Conservation (phyloP, 2,113 vertebrate genomes). For the Chloropsis cyanopogon region DNA sequence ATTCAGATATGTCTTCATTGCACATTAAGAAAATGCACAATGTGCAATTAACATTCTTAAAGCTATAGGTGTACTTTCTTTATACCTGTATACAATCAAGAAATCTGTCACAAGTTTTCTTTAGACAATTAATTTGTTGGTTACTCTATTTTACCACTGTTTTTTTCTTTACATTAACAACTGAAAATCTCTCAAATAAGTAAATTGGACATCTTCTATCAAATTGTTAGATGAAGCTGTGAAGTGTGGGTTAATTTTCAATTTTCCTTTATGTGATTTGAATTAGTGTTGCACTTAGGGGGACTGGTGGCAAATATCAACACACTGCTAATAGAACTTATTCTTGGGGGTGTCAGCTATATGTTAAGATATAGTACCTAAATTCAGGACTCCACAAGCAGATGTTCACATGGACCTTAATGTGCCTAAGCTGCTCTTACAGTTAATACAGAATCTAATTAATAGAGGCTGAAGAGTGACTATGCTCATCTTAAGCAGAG, state of each 20-base stretch:
- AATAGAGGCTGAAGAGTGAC: background rate
- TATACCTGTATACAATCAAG: background rate
- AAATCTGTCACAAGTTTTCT: background rate
- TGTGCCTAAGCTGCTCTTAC: background rate
- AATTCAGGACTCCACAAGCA: background rate
- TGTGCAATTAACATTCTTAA: background rate
- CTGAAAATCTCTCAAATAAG: background rate
- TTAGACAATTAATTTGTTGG: accelerated
- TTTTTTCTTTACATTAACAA: background rate
- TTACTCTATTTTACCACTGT: background rate
- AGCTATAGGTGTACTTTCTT: background rate
- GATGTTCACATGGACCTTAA: background rate
- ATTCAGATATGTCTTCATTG: background rate
- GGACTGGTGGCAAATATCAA: background rate
- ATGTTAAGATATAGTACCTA: background rate
- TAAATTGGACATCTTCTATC: background rate
- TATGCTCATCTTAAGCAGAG: background rate
- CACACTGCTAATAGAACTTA: background rate
- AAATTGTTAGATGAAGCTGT: background rate
- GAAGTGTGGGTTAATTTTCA: background rate
- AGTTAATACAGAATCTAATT: background rate
- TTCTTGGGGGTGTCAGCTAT: background rate
- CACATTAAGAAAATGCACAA: background rate
- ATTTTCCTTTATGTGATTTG: background rate
- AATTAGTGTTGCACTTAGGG: background rate